phyloP scores from a whole-genome alignment of 2,797 vertebrate species.

The Brachyalestes nurse region DNA sequence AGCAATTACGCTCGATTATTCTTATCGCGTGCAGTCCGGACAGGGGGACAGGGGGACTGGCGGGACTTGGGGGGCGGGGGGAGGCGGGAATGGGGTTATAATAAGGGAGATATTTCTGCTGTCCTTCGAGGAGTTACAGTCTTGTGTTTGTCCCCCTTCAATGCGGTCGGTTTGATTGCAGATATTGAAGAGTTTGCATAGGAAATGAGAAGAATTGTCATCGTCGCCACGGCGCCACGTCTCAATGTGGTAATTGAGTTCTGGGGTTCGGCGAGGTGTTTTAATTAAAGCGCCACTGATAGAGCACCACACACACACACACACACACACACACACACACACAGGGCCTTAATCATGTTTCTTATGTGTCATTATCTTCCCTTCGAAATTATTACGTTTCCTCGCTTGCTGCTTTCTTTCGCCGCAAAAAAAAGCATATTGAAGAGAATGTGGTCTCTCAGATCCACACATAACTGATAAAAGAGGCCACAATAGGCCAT shows the following conservation, averaged over 20 bases:
- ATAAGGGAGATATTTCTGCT: conserved; percentile 63
- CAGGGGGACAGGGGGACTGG: background rate
- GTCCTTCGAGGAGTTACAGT: conserved; percentile 48
- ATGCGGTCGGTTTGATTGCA: conserved; percentile 57
- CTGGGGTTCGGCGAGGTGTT: conserved; percentile 55
- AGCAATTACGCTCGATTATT: conserved; percentile 50
- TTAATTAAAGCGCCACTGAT: conserved; percentile 59
- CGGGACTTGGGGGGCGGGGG: too few relatives aligned
- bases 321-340: conserved; percentile 8
- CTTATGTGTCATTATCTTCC: conserved; percentile 51
- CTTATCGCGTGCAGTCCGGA: conserved; percentile 58
- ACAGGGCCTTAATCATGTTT: conserved; percentile 56
- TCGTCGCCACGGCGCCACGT: conserved; percentile 46
- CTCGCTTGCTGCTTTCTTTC: conserved; percentile 7
- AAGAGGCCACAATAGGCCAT: conserved; percentile 1
- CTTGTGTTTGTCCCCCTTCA: conserved; percentile 24
- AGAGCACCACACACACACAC: conserved; percentile 36
- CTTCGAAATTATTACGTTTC: conserved; percentile 47
- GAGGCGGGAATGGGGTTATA: conserved; percentile 32
- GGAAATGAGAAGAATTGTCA: conserved; percentile 73
- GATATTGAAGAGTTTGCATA: conserved; percentile 68
- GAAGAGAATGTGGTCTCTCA: conserved; percentile 10
- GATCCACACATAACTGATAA: background rate
- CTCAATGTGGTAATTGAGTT: conserved; percentile 57
- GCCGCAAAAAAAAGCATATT: background rate